phyloP scores from a whole-genome alignment of 2,113 vertebrate genomes.

The Climacteris rufus region DNA sequence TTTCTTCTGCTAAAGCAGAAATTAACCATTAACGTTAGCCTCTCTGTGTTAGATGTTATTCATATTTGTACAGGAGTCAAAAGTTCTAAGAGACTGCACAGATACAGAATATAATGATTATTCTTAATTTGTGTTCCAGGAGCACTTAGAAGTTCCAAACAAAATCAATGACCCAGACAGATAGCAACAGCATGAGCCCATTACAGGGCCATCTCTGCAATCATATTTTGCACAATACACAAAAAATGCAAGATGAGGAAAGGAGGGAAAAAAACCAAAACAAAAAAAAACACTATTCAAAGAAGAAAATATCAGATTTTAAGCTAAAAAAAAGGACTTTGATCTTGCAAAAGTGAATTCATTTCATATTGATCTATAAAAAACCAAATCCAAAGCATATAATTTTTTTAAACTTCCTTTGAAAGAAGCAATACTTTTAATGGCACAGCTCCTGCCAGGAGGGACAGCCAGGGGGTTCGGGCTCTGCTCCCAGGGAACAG shows the following conservation, averaged over 20 bases:
- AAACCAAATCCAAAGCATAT: not conserved
- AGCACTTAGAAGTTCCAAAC: not conserved
- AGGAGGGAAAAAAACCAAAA: rapidly evolving
- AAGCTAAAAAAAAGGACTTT: not conserved
- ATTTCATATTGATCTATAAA: not conserved
- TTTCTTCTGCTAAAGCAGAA: not conserved
- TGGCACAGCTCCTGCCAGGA: not conserved
- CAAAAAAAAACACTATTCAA: not conserved
- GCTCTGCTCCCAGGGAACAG: not conserved
- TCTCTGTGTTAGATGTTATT: not conserved
- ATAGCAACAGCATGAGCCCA: not conserved
- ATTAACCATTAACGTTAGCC: not conserved
- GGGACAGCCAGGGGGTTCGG: not conserved
- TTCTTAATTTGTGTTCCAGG: not conserved
- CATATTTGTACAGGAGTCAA: not conserved
- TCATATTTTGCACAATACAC: rapidly evolving
- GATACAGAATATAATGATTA: not conserved
- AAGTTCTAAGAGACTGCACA: not conserved
- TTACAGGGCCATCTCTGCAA: not conserved
- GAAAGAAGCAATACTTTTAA: not conserved
- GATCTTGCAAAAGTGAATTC: not conserved
- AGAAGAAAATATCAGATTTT: not conserved
- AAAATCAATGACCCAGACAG: not conserved
- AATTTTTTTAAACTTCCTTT: not conserved
- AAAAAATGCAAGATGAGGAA: not conserved